Base-by-base conservation (phyloP, 2,888 invertebrate genomes). In the Eutolmus rufibarbis region DNA sequence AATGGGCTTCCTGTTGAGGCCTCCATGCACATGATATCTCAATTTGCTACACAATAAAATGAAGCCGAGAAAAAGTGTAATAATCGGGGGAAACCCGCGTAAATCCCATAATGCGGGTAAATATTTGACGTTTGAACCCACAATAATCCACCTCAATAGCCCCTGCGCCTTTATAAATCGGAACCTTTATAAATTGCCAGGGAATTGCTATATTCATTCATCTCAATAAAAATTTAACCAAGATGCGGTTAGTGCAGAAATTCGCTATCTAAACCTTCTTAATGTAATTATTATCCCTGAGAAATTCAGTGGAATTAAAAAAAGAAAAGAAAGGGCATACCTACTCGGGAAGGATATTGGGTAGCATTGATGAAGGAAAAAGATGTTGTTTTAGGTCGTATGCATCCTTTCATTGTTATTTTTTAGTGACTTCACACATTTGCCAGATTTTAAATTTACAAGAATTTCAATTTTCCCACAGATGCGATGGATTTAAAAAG, bases 91-190 rank as follows among this genome's bases (percentile, higher is more conserved):
- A 43, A 82, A 82, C 82, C 82, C 82, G 82, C 82, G 56, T 82
- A 82, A 82, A 57, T 82, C 82, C 57, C 37, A 82, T 57, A 82
- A 82, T 82, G 57, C 82, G 82, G 82, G 82, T 82, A 82, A 78
- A 78, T 78, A 78, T 78, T 78, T 78, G 43, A 78, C 78, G 46
- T 78, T 78, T 78, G 23, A 40, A 78, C 37, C 78, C 78, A 78
- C 43, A 78, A 78, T 78, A 78, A 40, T 43, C 37, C 43, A 5
- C 78, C 78, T 78, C 43, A 19, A 19, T 46, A 46, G 28, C 12
- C 66, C 12, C 66, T 19, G 43, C 7, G 34, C 76, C 37, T 40
- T 43, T 23, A 43, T 78, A 16, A 40, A 19, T 43, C 23, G 76
- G 19, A 34, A 40, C 19, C 77, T 37, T 34, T 43, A 40, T 14